These are phyloP conservation scores for Mola mola DNA, from an alignment of 2,113 vertebrate species.

Conservation along the genomic window DNA sequence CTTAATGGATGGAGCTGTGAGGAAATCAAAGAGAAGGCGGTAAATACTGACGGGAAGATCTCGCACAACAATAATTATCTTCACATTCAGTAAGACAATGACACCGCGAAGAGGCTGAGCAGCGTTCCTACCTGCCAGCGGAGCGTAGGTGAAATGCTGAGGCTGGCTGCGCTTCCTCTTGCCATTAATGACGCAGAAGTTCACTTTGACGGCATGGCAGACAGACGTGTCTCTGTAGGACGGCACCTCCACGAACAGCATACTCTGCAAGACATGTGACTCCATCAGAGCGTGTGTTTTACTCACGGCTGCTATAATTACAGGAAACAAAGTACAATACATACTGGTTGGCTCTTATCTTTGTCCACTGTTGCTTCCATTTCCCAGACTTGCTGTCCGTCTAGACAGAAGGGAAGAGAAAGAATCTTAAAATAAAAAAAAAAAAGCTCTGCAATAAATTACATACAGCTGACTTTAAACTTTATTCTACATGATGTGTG, in stretches of 20 bases:
- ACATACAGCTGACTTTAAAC: too few relatives aligned
- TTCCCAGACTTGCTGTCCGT: constrained; percentile 98
- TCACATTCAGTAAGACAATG: too few relatives aligned
- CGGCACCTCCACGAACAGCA: constrained; percentile 96
- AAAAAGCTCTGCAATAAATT: too few relatives aligned
- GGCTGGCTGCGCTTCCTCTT: constrained; percentile 97
- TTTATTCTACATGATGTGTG: too few relatives aligned
- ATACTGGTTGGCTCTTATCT: constrained; percentile 97
- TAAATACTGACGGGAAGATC: background rate
- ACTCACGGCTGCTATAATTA: too few relatives aligned
- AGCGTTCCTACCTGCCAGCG: constrained; percentile 85
- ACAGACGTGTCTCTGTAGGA: constrained; percentile 90
- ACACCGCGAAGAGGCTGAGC: too few relatives aligned
- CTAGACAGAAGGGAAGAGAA: constrained; percentile 74
- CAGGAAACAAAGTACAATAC: constrained; percentile 59
- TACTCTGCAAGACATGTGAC: constrained; percentile 81
- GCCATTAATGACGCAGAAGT: constrained; percentile 96
- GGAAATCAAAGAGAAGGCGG: background rate
- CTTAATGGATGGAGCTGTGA: constrained; percentile 94
- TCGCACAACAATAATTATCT: too few relatives aligned
- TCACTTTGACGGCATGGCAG: constrained; percentile 89
- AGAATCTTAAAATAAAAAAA: too few relatives aligned
- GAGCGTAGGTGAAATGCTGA: constrained; percentile 92
- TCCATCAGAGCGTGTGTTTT: too few relatives aligned
- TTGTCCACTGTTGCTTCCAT: constrained; percentile 97